phyloP scores from a whole-genome alignment of 2,797 vertebrate genomes.

The Coregonus ussuriensis region DNA sequence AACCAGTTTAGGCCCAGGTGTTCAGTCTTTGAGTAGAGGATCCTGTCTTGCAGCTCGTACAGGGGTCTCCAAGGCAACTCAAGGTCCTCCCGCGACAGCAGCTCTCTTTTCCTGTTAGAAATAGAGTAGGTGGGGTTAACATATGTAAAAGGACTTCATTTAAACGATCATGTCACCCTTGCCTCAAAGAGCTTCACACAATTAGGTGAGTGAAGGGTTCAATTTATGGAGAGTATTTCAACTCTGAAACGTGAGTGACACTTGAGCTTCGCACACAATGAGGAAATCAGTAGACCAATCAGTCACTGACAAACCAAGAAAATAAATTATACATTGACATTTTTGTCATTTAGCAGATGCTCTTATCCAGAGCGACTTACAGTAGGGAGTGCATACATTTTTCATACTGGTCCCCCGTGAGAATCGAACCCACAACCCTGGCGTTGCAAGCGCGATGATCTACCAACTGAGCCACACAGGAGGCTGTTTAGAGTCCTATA shows the following conservation, averaged over 20 bases:
- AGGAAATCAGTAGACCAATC: background rate
- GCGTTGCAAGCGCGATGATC: too few species aligned
- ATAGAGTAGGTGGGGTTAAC: constrained; percentile 1
- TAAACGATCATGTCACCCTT: background rate
- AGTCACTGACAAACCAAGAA: background rate
- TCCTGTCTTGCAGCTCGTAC: constrained; percentile 92
- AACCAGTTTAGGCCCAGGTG: constrained; percentile 98
- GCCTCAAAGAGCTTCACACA: background rate
- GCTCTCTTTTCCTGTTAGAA: constrained; percentile 87
- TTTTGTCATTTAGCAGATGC: too few species aligned
- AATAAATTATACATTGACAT: too few species aligned
- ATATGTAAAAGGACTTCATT: background rate
- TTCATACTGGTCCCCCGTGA: too few species aligned
- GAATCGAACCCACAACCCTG: too few species aligned
- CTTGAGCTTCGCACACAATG: too few species aligned
- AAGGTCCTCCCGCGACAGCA: constrained; percentile 93
- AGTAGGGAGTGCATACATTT: too few species aligned
- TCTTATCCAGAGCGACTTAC: too few species aligned
- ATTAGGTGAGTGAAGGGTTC: background rate
- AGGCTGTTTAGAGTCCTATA: too few species aligned
- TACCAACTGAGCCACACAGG: too few species aligned
- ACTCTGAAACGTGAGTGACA: background rate
- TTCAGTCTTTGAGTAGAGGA: constrained; percentile 96
- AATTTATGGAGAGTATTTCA: background rate
- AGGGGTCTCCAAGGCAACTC: constrained; percentile 94